These are phyloP conservation scores for Pipistrellus pygmaeus DNA, from an alignment of 2,797 vertebrate genomes.

Conservation along the genomic window DNA sequence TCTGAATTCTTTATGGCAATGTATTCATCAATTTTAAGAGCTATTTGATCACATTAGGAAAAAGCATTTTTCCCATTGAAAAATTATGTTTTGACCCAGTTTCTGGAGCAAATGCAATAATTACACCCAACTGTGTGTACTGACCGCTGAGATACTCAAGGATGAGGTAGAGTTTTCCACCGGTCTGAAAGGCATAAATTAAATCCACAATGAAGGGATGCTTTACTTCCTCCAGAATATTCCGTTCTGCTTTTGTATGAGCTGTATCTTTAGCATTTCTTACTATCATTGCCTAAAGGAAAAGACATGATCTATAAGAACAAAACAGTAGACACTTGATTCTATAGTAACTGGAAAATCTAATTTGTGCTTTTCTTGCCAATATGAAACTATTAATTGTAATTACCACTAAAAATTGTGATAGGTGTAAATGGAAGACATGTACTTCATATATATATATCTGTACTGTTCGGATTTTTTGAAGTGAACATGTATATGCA, in stretches of 20 bases:
- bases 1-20: constrained; percentile 61
- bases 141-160: constrained; percentile 99
- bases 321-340: constrained; percentile 72
- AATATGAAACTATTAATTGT: constrained; percentile 48
- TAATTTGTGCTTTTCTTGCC: constrained; percentile 60
- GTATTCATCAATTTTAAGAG: constrained; percentile 52
- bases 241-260: constrained; percentile 99
- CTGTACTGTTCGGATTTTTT: constrained; percentile 33
- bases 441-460: constrained; percentile 24
- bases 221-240: constrained; percentile 99
- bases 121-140: constrained; percentile 83
- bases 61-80: constrained; percentile 63
- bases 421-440: constrained; percentile 53
- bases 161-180: constrained; percentile 99
- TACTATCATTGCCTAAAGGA: constrained; percentile 97
- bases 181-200: constrained; percentile 99
- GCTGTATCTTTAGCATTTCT: constrained; percentile 99
- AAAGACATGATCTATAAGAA: constrained; percentile 79
- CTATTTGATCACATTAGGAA: constrained; percentile 44
- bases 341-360: constrained; percentile 60
- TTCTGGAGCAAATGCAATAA: constrained; percentile 72
- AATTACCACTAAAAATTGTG: constrained; percentile 47
- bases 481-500: constrained; percentile 49
- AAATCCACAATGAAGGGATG: constrained; percentile 99
- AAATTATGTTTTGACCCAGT: constrained; percentile 62